Base-by-base conservation (phyloP, 2,888 invertebrate species). In the Meloe dianella region DNA sequence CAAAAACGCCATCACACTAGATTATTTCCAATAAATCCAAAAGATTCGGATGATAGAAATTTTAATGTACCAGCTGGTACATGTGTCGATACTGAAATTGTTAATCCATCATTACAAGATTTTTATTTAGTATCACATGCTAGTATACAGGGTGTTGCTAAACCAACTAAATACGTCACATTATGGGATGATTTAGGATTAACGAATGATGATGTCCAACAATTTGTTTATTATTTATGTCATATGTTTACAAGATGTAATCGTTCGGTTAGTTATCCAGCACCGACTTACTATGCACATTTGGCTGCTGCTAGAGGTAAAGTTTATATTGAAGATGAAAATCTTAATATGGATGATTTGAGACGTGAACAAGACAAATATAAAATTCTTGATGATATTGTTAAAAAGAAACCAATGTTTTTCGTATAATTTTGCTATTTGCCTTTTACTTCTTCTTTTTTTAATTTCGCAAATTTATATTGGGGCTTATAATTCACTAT, bases 1-100 rank as follows among this genome's bases (percentile, higher is more conserved):
- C 97, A 98, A 82, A 98, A 99, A 83, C 88, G 98, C 0, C 98
- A 98, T 85, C 98, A 98, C 80, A 96, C 97, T 0, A 88, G 98
- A 57, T 78, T 87, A 20, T 87, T 87, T 71, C 87, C 87, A 0
- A 77, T 77, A 1, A 76, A 82, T 66, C 12, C n/a, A 0, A 67
- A 63, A 4, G 84, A 86, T 69, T 77, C 77, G 0, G 84, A 85
- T 72, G 90, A 90, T 30, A 89, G 84, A 77, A 91, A 90, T 71
- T 85, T 85, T 6, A 95, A 94, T 66, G 79, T 80, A 24, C 79
- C 79, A 6, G 93, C 96, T 0, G 79, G 78, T 54, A 80, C 80
- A 8, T 79, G 79, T 58, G 95, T 97, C 0, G 97, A 97, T 80
- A 90, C 89, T 0, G 85, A 88, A 0, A 96, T 97, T 56, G 94